A percentile compares a stretch with the other conserved stretches of the same genome.
Conservation (phyloP, 2,888 invertebrate genomes). For the Scaptomyza tumidula region DNA sequence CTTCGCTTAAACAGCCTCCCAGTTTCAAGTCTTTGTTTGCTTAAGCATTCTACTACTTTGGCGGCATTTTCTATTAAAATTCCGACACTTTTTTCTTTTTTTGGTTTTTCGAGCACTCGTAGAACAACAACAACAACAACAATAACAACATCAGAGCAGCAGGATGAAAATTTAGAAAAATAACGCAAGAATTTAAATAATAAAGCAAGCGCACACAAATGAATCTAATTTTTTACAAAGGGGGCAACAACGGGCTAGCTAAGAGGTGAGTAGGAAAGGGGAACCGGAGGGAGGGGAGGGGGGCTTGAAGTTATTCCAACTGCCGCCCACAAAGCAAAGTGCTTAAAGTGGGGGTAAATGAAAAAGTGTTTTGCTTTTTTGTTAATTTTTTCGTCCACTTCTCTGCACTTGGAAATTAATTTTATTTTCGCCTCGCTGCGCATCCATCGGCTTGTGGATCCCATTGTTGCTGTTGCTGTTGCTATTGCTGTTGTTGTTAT, state of each 20-base stretch:
- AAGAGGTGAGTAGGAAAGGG: background rate
- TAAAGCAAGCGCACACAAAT: constrained; percentile 81
- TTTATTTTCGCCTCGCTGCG: constrained; percentile 66
- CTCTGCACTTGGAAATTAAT: constrained; percentile 72
- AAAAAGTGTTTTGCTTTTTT: constrained; percentile 73
- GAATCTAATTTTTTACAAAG: constrained; percentile 81
- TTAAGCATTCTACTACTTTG: constrained; percentile 69
- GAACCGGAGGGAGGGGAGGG: background rate
- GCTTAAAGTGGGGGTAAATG: constrained; percentile 58
- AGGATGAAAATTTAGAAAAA: constrained; percentile 74
- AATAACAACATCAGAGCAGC: constrained; percentile 35
- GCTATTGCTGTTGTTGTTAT: constrained; percentile 20
- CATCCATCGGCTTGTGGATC: constrained; percentile 37
- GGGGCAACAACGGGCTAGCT: constrained; percentile 49
- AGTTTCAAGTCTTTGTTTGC: constrained; percentile 68
- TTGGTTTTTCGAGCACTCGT: constrained; percentile 18
- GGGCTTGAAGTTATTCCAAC: background rate
- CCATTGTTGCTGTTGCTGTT: constrained; percentile 18
- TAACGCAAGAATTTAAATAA: constrained; percentile 80
- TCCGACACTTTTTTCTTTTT: constrained; percentile 68
- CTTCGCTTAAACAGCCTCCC: constrained; percentile 69
- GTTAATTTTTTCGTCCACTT: constrained; percentile 51
- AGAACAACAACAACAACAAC: constrained; percentile 35
- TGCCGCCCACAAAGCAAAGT: constrained; percentile 10
- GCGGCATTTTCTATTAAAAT: constrained; percentile 83